A percentile compares a stretch with the other conserved stretches of the same genome.
Conservation (phyloP, 2,113 vertebrate species). For the Siniperca chuatsi region DNA sequence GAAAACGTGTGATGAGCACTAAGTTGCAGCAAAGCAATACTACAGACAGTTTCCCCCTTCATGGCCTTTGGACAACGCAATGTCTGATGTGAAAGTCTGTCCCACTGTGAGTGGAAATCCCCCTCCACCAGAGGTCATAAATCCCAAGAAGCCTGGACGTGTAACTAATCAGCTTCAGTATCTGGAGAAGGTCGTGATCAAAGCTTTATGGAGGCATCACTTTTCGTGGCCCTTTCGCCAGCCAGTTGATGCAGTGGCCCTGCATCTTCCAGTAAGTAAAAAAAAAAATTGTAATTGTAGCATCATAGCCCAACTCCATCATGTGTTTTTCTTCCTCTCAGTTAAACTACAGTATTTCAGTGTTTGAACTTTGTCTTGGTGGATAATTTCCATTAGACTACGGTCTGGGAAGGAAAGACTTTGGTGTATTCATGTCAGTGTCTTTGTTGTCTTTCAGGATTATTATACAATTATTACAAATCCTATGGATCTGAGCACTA, state of each 20-base stretch:
- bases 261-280: conserved; percentile 92
- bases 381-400: neutral
- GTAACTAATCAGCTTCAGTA: conserved; percentile 93
- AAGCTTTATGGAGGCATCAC: conserved; percentile 90
- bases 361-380: neutral
- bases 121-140: conserved; percentile 89
- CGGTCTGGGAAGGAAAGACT: neutral
- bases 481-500: conserved; percentile 94
- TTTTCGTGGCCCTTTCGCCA: conserved; percentile 95
- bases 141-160: conserved; percentile 84
- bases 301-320: neutral
- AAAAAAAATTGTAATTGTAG: neutral
- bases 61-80: conserved; percentile 61
- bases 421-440: neutral
- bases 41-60: neutral
- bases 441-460: conserved; percentile 85
- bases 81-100: conserved; percentile 83
- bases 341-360: neutral
- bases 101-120: conserved; percentile 86
- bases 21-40: conserved; percentile 23
- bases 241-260: conserved; percentile 92
- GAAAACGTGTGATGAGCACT: conserved; percentile 62
- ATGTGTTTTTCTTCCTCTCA: neutral
- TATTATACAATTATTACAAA: conserved; percentile 93
- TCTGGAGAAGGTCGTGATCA: conserved; percentile 90